A percentile compares a stretch with the other conserved stretches of the same genome.
Evolutionary conservation across 2,113 vertebrate genomes (phyloP).

Genomic region (Halcyon senegalensis): DNA sequence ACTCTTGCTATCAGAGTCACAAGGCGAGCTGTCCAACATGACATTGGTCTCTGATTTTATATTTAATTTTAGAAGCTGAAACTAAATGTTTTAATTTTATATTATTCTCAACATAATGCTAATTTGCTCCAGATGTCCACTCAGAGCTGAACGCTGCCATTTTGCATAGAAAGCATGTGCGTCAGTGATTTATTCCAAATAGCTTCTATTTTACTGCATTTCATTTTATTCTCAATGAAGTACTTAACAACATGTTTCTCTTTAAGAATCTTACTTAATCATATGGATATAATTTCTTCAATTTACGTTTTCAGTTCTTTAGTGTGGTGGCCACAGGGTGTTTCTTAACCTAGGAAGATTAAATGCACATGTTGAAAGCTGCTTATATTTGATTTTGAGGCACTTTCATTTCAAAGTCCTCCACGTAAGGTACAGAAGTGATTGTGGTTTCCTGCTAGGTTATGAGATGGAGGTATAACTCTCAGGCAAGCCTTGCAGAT

Average conservation of each 20-base stretch:
- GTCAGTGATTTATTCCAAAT: slow-evolving; percentile 88
- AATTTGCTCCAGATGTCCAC: slow-evolving; percentile 73
- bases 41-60: slow-evolving; percentile 64
- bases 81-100: slow-evolving; percentile 80
- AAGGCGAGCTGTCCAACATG: slow-evolving; percentile 47
- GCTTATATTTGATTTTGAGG: slow-evolving; percentile 74
- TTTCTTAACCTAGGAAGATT: slow-evolving; percentile 84
- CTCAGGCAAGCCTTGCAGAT: slow-evolving; percentile 60
- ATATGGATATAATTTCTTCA: slow-evolving; percentile 88
- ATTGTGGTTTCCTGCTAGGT: slow-evolving; percentile 81
- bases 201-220: slow-evolving; percentile 79
- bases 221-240: slow-evolving; percentile 83
- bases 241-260: slow-evolving; percentile 83
- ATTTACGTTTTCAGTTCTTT: slow-evolving; percentile 84
- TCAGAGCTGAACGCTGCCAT: slow-evolving; percentile 25
- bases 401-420: slow-evolving; percentile 71
- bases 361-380: slow-evolving; percentile 83
- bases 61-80: slow-evolving; percentile 76
- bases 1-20: slow-evolving; percentile 56
- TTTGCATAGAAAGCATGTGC: slow-evolving; percentile 85
- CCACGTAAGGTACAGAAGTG: slow-evolving; percentile 79
- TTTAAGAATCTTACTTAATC: slow-evolving; percentile 86
- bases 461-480: slow-evolving; percentile 53
- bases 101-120: slow-evolving; percentile 79
- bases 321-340: slow-evolving; percentile 82